Base-by-base conservation (phyloP, 1,140 invertebrate species). In the Cataglyphis hispanica region DNA sequence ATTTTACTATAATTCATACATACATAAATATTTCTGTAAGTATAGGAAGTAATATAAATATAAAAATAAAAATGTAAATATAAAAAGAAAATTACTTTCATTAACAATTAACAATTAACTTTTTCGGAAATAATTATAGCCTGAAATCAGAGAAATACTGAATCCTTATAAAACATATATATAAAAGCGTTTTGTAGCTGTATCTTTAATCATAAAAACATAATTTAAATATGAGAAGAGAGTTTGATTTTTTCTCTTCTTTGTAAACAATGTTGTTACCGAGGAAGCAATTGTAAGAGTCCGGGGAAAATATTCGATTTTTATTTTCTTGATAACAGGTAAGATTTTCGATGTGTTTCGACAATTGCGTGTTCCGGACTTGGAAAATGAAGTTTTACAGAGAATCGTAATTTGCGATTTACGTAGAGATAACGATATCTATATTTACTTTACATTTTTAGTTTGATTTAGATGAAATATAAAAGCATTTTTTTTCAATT, bases 251-350 rank as follows among this genome's bases (percentile, higher is more conserved):
- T 86, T 70, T 13, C 5, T n/a, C n/a, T 80, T 37, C 31, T 16
- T 56, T 19, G 3, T 34, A 13, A 22, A 1, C 7, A 8, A 43
- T 19, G 31, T 43, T 81, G 37, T 8, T 50, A 46, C 58, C 43
- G 10, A 50, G 43, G 40, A 63, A 84, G 81, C 22, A 56, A 67
- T 63, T 11, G 67, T 43, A 34, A 37, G 2, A 46, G 19, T 83
- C 4, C 2, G 25, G 27, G 11, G 46, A 31, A 60, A 27, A 31
- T 27, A 64, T 64, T 58, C n/a, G n/a, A 34, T 46, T 27, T 66
- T 5, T 84, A n/a, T 67, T 72, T 77, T 63, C 46, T 5, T 37
- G 63, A 16, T 19, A 56, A 61, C 46, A 25, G 37, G 16, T 46
- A 37, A 46, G 56, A 56, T 76, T 86, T 86, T 70, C 31, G 16